Conservation (phyloP, 2,888 invertebrate genomes). For the Creontiades dilutus region DNA sequence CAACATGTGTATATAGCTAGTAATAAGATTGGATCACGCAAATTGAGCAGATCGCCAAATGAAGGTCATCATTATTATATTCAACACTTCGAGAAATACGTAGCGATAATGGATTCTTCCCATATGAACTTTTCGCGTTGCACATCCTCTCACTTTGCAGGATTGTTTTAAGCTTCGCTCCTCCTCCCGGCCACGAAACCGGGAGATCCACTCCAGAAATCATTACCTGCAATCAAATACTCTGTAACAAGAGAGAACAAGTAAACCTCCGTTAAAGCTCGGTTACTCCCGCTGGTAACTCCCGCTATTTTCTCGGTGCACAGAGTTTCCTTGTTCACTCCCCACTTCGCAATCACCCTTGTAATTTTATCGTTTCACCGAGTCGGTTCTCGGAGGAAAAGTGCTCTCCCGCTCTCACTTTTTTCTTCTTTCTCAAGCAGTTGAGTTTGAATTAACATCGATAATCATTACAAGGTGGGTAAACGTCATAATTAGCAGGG, state of each 20-base stretch:
- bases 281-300: constrained; percentile 10
- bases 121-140: background rate
- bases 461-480: background rate
- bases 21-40: too few relatives aligned
- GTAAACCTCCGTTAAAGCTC: constrained; percentile 5
- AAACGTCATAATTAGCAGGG: background rate
- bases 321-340: constrained; percentile 27
- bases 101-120: too few relatives aligned
- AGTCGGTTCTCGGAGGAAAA: background rate
- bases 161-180: background rate
- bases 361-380: constrained; percentile 27
- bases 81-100: too few relatives aligned
- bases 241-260: constrained; percentile 34
- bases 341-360: constrained; percentile 21
- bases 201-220: background rate
- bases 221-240: constrained; percentile 30
- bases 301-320: constrained; percentile 20
- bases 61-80: too few relatives aligned
- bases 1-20: too few relatives aligned
- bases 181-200: background rate
- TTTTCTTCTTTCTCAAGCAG: background rate
- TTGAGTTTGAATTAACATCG: constrained; percentile 16
- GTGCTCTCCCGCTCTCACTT: background rate
- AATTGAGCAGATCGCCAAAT: too few relatives aligned
- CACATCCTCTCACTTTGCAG: background rate